Percentiles rank a stretch among this genome's conserved stretches.
Evolutionary conservation across 1,140 invertebrate species (phyloP).

Genomic region (Nomia melanderi): DNA sequence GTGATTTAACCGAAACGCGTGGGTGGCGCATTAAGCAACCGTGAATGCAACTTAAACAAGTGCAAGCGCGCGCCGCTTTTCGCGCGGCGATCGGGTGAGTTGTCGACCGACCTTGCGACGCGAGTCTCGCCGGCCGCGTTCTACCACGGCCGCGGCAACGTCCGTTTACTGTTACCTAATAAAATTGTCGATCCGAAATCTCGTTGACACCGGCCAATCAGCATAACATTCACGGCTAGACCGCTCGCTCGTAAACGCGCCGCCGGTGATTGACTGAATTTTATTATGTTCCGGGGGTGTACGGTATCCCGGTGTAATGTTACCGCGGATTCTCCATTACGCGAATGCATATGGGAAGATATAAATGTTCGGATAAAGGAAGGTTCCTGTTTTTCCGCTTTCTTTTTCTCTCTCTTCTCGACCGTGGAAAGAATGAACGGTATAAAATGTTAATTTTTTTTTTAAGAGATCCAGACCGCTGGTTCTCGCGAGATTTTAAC

Average conservation of each 20-base stretch:
- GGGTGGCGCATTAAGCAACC: constrained; percentile 16
- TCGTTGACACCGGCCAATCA: not conserved
- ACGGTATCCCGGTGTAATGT: no score
- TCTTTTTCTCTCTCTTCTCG: no score
- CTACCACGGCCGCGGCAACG: constrained; percentile 15
- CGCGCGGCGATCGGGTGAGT: constrained; percentile 34
- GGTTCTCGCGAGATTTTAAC: no score
- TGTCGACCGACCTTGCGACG: constrained; percentile 65
- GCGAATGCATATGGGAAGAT: no score
- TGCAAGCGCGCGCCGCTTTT: constrained; percentile 29
- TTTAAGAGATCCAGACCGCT: no score
- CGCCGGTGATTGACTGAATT: not conserved
- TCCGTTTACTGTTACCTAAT: constrained; percentile 25
- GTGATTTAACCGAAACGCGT: constrained; percentile 21
- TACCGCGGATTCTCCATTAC: no score
- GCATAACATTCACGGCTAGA: not conserved
- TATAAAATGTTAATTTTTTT: no score
- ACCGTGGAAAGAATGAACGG: no score
- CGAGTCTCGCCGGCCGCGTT: constrained; percentile 10
- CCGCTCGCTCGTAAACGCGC: no score
- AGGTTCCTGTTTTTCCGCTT: no score
- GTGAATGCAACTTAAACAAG: constrained; percentile 15
- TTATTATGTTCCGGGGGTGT: not conserved
- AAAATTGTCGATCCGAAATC: constrained; percentile 22
- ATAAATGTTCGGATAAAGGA: no score